Evolutionary conservation across 2,113 vertebrate species (phyloP).

Genomic region (Lycaon pictus): DNA sequence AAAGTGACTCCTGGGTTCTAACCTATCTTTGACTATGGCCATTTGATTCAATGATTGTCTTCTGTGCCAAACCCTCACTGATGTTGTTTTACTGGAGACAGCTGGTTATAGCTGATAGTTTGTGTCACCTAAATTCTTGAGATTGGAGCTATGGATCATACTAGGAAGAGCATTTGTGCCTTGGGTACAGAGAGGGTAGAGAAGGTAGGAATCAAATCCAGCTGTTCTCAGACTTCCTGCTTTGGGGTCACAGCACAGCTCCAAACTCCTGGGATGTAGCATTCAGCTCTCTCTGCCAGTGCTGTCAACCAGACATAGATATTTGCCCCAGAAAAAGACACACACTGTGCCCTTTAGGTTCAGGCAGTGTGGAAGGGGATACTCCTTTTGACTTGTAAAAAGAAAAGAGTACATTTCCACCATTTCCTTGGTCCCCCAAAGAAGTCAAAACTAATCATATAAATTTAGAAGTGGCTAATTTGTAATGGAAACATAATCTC

Average conservation of each 20-base stretch:
- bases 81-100: neutral
- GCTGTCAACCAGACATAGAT: neutral
- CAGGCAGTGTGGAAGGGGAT: neutral
- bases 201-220: neutral
- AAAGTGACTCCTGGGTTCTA: neutral
- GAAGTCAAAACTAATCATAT: constrained; percentile 32
- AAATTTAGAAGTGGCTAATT: constrained; percentile 58
- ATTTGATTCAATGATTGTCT: neutral
- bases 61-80: neutral
- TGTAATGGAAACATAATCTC: constrained; percentile 60
- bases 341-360: neutral
- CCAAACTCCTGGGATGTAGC: neutral
- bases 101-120: neutral
- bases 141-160: neutral
- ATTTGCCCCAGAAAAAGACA: neutral
- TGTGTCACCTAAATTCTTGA: neutral
- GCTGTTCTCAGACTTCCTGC: neutral
- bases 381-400: neutral
- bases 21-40: neutral
- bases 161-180: neutral
- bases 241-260: neutral
- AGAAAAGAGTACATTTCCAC: neutral
- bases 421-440: neutral
- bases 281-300: neutral
- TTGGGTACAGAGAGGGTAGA: neutral